phyloP scores from a whole-genome alignment of 2,888 invertebrate species.

The Busseola fusca region DNA sequence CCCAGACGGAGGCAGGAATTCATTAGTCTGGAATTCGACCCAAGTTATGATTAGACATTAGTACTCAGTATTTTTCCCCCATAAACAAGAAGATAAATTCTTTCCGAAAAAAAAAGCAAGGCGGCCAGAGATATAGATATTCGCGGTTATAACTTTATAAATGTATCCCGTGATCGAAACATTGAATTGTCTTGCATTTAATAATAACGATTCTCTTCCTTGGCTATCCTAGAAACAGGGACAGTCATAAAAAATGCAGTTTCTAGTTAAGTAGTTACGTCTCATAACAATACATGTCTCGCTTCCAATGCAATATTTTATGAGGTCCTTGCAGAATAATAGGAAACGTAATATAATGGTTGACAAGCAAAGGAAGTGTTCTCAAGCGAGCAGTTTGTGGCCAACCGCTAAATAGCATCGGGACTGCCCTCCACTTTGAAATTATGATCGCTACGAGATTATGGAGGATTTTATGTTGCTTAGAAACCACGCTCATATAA shows the following conservation, averaged over 20 bases:
- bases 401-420: constrained; percentile 76
- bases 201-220: constrained; percentile 1
- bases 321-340: constrained; percentile 56
- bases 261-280: constrained; percentile 22
- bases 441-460: constrained; percentile 71
- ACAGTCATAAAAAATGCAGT: neutral
- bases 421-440: constrained; percentile 67
- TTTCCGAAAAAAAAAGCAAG: neutral
- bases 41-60: constrained; percentile 16
- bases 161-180: neutral
- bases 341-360: constrained; percentile 65
- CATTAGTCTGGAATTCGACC: constrained; percentile 26
- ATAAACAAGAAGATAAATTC: neutral
- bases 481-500: constrained; percentile 68
- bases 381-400: constrained; percentile 74
- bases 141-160: neutral
- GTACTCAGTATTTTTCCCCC: neutral
- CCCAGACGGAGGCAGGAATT: constrained; percentile 16
- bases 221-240: neutral
- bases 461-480: constrained; percentile 68
- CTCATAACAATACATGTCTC: constrained; percentile 35
- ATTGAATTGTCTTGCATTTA: neutral
- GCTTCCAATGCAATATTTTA: constrained; percentile 53
- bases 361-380: constrained; percentile 75
- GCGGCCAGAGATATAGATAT: neutral